Conservation (phyloP, 64 coral and sea anemone genomes). For the Cladopsammia gracilis region DNA sequence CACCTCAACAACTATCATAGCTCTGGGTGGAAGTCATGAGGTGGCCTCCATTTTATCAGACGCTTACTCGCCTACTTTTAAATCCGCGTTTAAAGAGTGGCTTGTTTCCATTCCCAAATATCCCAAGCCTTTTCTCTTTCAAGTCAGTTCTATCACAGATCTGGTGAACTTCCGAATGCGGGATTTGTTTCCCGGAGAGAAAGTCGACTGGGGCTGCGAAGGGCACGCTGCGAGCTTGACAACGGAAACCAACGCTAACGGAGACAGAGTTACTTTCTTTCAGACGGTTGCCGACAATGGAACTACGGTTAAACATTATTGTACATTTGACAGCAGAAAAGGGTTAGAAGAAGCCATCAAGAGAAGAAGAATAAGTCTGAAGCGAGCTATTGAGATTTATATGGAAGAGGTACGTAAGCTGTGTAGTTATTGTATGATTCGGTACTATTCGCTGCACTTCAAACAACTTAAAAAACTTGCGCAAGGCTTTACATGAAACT, state of each 20-base stretch:
- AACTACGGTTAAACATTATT: not conserved
- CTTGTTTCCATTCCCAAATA: conserved; percentile 28
- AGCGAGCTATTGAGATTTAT: conserved; percentile 35
- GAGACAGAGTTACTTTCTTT: not conserved
- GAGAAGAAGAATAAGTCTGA: conserved; percentile 26
- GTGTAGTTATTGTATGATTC: not conserved
- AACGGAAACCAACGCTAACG: not conserved
- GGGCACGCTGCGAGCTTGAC: not conserved
- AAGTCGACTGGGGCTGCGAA: conserved; percentile 44
- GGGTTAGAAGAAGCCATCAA: conserved; percentile 14
- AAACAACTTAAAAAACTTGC: too few relatives aligned
- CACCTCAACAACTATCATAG: conserved; percentile 5
- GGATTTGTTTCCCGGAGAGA: conserved; percentile 18
- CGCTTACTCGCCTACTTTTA: conserved; percentile 46
- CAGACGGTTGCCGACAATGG: not conserved
- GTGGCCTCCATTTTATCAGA: conserved; percentile 38
- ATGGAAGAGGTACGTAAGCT: conserved; percentile 55
- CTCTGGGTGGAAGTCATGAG: conserved; percentile 21
- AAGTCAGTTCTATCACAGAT: not conserved
- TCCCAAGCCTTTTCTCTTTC: conserved; percentile 49
- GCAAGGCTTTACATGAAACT: too few relatives aligned
- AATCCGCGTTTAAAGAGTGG: conserved; percentile 48
- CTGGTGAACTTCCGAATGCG: conserved; percentile 13
- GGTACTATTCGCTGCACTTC: too few relatives aligned
- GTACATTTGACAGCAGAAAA: not conserved